phyloP scores from a whole-genome alignment of 2,888 invertebrate species.

The Neria commutata region DNA sequence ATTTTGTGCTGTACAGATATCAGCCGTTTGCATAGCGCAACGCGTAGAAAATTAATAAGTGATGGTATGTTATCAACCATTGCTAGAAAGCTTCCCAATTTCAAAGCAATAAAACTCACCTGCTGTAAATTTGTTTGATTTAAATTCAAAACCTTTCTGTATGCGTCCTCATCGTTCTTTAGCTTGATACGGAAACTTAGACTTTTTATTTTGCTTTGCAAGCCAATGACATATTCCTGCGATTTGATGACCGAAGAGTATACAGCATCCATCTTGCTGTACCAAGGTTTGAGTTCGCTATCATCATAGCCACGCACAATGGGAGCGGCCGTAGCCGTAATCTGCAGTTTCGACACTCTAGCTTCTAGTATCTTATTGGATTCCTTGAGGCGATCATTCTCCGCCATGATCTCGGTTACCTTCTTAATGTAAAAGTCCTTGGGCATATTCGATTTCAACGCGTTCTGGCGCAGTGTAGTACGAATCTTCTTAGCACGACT shows the following conservation, averaged over 20 bases:
- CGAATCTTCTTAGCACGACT: constrained; percentile 62
- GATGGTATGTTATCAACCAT: too few relatives aligned
- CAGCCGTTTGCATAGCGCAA: too few relatives aligned
- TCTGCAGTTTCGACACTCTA: constrained; percentile 34
- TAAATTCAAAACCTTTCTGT: constrained; percentile 43
- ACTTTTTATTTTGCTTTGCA: constrained; percentile 55
- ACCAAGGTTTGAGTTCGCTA: constrained; percentile 53
- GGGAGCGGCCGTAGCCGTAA: constrained; percentile 23
- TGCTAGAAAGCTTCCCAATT: too few relatives aligned
- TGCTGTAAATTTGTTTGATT: constrained; percentile 41
- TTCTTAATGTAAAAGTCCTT: constrained; percentile 61
- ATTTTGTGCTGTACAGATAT: not conserved
- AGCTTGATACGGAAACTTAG: constrained; percentile 49
- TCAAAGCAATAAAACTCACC: constrained; percentile 41
- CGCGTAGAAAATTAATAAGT: too few relatives aligned
- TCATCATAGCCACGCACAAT: constrained; percentile 40
- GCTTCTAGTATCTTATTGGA: constrained; percentile 44
- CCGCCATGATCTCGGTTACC: constrained; percentile 50
- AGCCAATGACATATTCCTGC: constrained; percentile 50
- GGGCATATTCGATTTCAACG: constrained; percentile 58
- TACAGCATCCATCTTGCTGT: constrained; percentile 51
- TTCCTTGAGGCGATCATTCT: constrained; percentile 50
- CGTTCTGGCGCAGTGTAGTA: constrained; percentile 56
- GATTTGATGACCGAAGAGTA: constrained; percentile 46
- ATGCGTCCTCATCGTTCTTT: constrained; percentile 49